Conservation (phyloP, 2,888 invertebrate genomes). For the Drosophila rellima region DNA sequence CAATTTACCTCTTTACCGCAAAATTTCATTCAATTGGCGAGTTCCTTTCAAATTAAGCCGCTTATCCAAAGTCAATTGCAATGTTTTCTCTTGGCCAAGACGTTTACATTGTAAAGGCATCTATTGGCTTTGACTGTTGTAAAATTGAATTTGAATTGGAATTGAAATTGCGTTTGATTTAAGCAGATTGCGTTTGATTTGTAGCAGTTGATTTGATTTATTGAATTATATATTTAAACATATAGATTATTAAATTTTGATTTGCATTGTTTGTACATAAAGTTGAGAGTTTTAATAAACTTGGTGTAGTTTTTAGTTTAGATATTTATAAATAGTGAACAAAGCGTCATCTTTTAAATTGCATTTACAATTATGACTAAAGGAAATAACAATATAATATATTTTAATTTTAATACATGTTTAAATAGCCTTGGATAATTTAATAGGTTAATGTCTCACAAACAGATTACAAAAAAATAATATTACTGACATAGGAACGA, state of each 20-base stretch:
- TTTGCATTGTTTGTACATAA: slow-evolving; percentile 65
- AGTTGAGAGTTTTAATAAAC: slow-evolving; percentile 44
- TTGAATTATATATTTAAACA: slow-evolving; percentile 64
- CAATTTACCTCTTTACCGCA: slow-evolving; percentile 42
- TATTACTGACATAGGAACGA: slow-evolving; percentile 2
- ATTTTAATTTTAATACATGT: slow-evolving; percentile 16
- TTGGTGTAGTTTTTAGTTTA: slow-evolving; percentile 25
- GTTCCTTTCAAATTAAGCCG: slow-evolving; percentile 57
- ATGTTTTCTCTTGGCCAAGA: slow-evolving; percentile 26
- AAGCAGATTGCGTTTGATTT: slow-evolving; percentile 24
- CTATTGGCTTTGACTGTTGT: slow-evolving; percentile 19
- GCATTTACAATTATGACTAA: slow-evolving; percentile 35
- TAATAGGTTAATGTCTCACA: background rate
- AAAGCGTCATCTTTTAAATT: slow-evolving; percentile 50
- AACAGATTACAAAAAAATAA: too few relatives aligned
- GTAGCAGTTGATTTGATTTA: slow-evolving; percentile 16
- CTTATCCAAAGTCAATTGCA: slow-evolving; percentile 56
- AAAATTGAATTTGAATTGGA: slow-evolving; percentile 32
- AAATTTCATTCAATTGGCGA: slow-evolving; percentile 41
- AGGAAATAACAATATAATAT: slow-evolving; percentile 45
- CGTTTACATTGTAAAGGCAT: slow-evolving; percentile 12
- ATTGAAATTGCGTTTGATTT: slow-evolving; percentile 44
- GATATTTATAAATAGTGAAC: slow-evolving; percentile 42
- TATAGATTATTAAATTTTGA: slow-evolving; percentile 67
- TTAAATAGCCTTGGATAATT: background rate